Evolutionary conservation across 2,888 invertebrate species (phyloP).

Genomic region (Scaptomyza flava): DNA sequence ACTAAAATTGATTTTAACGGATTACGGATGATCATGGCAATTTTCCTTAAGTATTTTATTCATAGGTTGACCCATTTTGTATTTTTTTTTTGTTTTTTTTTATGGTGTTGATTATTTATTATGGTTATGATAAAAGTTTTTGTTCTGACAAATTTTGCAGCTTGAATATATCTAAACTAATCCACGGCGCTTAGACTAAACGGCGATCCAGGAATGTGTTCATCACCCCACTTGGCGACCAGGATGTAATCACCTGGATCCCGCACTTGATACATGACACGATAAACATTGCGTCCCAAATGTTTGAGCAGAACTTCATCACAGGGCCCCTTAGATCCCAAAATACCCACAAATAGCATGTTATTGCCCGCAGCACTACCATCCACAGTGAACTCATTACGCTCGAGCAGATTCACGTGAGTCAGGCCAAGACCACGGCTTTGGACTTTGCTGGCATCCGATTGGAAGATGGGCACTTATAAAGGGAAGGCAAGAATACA

Average conservation of each 20-base stretch:
- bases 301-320: conserved; percentile 98
- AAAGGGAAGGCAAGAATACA: not conserved
- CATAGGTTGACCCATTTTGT: not conserved
- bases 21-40: not conserved
- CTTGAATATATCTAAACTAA: not conserved
- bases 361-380: conserved; percentile 89
- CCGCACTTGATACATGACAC: conserved; percentile 94
- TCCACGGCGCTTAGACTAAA: conserved; percentile 82
- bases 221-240: conserved; percentile 98
- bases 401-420: conserved; percentile 76
- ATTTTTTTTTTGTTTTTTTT: too few relatives aligned
- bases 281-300: conserved; percentile 94
- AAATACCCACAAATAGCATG: conserved; percentile 96
- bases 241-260: conserved; percentile 97
- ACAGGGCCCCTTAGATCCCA: conserved; percentile 97
- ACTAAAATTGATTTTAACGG: not conserved
- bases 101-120: not conserved
- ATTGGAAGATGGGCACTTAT: conserved; percentile 74
- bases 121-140: not conserved
- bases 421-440: conserved; percentile 79
- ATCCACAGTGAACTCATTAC: conserved; percentile 83
- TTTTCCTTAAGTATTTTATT: not conserved
- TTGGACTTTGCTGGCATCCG: conserved; percentile 80
- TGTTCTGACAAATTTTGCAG: not conserved
- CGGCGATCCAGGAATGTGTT: conserved; percentile 98